Evolutionary conservation across 1,140 invertebrate genomes (phyloP).

Genomic region (Brachionus manjavacas): DNA sequence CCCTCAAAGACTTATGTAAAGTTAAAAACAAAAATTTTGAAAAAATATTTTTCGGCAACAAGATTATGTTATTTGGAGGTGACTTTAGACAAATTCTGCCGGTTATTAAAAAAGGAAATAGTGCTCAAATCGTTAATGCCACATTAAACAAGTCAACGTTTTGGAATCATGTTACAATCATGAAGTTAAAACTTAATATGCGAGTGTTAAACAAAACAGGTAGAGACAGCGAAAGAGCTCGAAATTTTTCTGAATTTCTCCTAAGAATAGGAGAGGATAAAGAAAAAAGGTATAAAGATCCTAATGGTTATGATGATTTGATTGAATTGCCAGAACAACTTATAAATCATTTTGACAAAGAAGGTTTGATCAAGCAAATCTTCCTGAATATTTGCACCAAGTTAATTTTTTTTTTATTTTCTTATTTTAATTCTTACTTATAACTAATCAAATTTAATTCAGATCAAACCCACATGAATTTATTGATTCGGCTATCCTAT

Average conservation of each 20-base stretch:
- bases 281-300: not conserved
- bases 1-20: conserved; percentile 45
- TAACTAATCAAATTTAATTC: no score
- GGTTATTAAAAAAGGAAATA: conserved; percentile 45
- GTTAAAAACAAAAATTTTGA: not conserved
- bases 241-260: conserved; percentile 29
- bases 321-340: not conserved
- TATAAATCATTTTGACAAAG: no score
- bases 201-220: conserved; percentile 37
- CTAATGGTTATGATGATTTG: not conserved
- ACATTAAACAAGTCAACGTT: conserved; percentile 46
- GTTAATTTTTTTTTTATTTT: no score
- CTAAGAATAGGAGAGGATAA: conserved; percentile 46
- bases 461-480: no score
- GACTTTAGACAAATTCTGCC: conserved; percentile 49
- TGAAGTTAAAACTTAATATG: conserved; percentile 46
- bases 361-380: not conserved
- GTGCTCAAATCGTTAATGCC: conserved; percentile 45
- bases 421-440: no score
- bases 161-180: conserved; percentile 44
- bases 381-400: no score
- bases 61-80: conserved; percentile 47
- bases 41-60: conserved; percentile 46
- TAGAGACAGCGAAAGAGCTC: conserved; percentile 31
- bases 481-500: not conserved